phyloP scores from a whole-genome alignment of 1,140 invertebrate genomes.

The Sarcophaga peregrina region DNA sequence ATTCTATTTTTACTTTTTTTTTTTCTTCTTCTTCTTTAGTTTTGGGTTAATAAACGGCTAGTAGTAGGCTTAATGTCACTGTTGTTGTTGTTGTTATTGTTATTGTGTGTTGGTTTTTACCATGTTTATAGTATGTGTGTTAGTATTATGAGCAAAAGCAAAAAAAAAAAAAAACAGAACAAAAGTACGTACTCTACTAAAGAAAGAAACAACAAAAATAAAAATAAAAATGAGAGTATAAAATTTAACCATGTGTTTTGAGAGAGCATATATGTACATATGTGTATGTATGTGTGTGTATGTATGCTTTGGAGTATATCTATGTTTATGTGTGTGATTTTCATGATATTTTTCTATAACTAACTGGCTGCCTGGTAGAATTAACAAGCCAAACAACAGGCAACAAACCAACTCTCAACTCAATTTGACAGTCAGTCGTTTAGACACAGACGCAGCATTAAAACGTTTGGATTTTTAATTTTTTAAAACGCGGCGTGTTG shows the following conservation, averaged over 20 bases:
- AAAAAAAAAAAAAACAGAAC: no score
- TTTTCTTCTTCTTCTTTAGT: no score
- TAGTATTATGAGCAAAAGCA: background rate
- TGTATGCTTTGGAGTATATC: no score
- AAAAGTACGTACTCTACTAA: no score
- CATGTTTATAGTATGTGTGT: background rate
- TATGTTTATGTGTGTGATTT: background rate
- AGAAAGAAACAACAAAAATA: no score
- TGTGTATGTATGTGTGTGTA: no score
- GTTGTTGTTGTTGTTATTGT: constrained; percentile 32
- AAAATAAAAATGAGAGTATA: background rate
- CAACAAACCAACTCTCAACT: background rate
- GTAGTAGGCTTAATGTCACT: background rate
- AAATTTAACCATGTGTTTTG: background rate
- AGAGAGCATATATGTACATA: background rate
- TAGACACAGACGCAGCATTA: constrained; percentile 29
- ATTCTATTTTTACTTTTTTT: background rate
- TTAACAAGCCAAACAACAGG: no score
- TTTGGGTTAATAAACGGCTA: constrained; percentile 35
- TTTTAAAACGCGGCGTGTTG: background rate
- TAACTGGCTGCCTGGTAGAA: background rate
- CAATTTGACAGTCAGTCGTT: constrained; percentile 30
- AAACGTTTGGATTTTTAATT: constrained; percentile 24
- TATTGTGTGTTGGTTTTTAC: background rate
- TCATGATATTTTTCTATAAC: background rate